phyloP scores from a whole-genome alignment of 30 jellyfish, hydroid and myxozoan species.

The Mastigias papua region DNA sequence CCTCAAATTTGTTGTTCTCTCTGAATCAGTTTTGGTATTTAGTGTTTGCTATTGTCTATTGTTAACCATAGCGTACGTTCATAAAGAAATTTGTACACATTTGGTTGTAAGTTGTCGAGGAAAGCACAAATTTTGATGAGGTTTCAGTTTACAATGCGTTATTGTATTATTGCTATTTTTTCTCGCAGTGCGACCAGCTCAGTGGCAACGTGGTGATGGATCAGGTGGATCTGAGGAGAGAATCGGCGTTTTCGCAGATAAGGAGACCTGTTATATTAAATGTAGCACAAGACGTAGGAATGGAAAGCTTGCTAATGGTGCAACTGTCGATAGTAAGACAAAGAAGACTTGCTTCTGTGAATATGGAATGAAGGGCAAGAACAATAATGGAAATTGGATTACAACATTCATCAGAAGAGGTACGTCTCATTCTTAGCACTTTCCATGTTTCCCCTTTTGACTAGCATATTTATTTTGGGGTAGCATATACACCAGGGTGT shows the following conservation, averaged over 20 bases:
- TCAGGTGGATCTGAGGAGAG: slow-evolving; percentile 66
- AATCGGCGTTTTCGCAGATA: slow-evolving; percentile 60
- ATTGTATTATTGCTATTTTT: no score
- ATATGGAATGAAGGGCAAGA: background rate
- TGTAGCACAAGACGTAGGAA: slow-evolving; percentile 48
- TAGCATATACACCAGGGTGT: no score
- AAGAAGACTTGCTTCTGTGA: slow-evolving; percentile 16
- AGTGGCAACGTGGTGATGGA: slow-evolving; percentile 69
- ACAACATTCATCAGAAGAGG: background rate
- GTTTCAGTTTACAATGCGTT: no score
- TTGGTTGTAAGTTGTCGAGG: no score
- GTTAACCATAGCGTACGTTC: no score
- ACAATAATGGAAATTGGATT: background rate
- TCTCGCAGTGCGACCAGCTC: slow-evolving; percentile 62
- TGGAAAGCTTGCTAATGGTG: slow-evolving; percentile 50
- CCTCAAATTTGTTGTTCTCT: no score
- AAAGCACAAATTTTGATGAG: no score
- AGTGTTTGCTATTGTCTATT: no score
- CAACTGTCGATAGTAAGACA: background rate
- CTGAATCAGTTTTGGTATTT: no score
- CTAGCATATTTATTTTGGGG: no score
- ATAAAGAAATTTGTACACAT: no score
- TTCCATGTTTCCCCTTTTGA: background rate
- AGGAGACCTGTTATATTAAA: slow-evolving; percentile 58
- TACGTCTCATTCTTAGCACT: background rate